A percentile compares a stretch with the other conserved stretches of the same genome.
Evolutionary conservation across 2,888 invertebrate species (phyloP).

Genomic region (Cephus pulcher): DNA sequence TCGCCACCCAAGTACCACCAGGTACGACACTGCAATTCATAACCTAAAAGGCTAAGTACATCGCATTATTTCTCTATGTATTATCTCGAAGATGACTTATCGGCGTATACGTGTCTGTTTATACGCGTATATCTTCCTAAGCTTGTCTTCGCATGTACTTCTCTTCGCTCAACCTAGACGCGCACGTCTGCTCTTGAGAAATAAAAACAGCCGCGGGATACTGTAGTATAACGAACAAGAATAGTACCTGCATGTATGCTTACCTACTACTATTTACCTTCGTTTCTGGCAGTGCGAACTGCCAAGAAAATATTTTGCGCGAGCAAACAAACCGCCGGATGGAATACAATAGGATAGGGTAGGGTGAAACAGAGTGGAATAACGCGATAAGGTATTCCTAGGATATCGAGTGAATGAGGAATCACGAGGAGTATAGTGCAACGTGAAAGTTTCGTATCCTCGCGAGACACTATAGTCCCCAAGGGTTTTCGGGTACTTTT

Average conservation of each 20-base stretch:
- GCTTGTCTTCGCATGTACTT: neutral
- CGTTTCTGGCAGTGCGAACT: constrained; percentile 3
- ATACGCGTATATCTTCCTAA: neutral
- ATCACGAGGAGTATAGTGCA: neutral
- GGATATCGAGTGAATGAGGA: neutral
- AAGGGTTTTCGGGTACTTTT: constrained; percentile 21
- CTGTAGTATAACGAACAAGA: constrained; percentile 3
- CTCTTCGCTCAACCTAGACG: neutral
- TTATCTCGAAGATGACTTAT: neutral
- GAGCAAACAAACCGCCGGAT: neutral
- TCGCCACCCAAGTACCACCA: constrained; percentile 45
- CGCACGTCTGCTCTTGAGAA: neutral
- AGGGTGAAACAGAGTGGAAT: neutral
- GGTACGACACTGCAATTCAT: constrained; percentile 38
- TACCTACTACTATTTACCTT: neutral
- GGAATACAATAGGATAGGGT: neutral
- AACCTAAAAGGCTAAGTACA: neutral
- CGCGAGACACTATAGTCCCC: constrained; percentile 22
- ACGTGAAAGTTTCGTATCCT: constrained; percentile 1
- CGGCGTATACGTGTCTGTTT: neutral
- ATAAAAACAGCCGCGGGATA: neutral
- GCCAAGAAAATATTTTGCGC: constrained; percentile 7
- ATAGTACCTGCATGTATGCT: constrained; percentile 12
- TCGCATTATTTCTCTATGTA: neutral
- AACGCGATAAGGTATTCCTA: neutral